Evolutionary conservation across 1,140 invertebrate genomes (phyloP), one percentile per base, ranked within the genome.

Genomic region (Melipona quadrifasciata): DNA sequence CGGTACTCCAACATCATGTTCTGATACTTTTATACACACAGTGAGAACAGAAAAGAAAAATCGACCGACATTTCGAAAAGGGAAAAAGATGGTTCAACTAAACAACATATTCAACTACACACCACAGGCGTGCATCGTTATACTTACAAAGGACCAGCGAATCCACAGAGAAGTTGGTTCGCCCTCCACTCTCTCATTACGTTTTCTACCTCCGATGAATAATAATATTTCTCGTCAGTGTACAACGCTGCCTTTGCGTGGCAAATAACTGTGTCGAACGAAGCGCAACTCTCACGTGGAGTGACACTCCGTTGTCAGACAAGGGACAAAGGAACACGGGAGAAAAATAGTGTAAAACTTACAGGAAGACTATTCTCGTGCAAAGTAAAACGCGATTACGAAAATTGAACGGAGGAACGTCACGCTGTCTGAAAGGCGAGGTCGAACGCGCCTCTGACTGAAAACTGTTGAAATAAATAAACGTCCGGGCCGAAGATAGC

Each of bases 61-160:
- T 53, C 39, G 70, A 72, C 53, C 19, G 17, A 51, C 27, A 53
- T 39, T 47, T 47, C 1, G 16, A 70, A 14, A n/a, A 10, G 11
- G 12, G 11, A 65, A 17, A 47, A 51, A 27, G 11, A 70, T 47
- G 12, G 39, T 70, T n/a, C 5, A 1, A 1, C n/a, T 51, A 51
- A 72, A 39, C 5, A n/a, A 0, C 68, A 72, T n/a, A 17, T 19
- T 51, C n/a, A 53, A 51, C n/a, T 51, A 53, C 16, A 51, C 14
- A 72, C 8, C 16, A 3, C 68, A 70, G 39, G 27, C 34, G 31
- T 68, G 8, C 39, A 39, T 68, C 67, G 34, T 24, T 51, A 47
- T 72, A 72, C 70, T 72, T 72, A 72, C 39, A 19, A 72, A 51
- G 39, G 31, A n/a, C 2, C 24, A 71, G 27, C 19, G 67, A 71